Evolutionary conservation across 2,113 vertebrate species (phyloP), one percentile per base, ranked within the genome.

Genomic region (Hemiprocne comata): DNA sequence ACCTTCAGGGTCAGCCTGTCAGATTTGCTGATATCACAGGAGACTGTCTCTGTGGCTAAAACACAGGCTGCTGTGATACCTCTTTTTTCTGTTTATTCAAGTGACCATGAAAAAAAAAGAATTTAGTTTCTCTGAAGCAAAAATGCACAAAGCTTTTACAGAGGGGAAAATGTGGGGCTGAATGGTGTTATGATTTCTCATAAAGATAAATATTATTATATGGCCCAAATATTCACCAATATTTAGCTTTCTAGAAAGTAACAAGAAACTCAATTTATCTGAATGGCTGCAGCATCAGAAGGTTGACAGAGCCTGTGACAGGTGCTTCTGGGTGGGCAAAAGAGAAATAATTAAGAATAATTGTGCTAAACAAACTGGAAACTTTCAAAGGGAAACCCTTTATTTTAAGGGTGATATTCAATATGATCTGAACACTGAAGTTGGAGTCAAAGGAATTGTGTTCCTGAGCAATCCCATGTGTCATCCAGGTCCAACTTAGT

Each of bases 31-130:
- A 48, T 89, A 72, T 92, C 74, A 83, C 53, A 89, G 93, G 86
- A 96, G 90, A 92, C 86, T 89, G 89, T 83, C 80, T 96, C 91
- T 55, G 48, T 89, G 82, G 73, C 79, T 95, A 77, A 87, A 94
- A 85, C 12, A 64, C 64, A 85, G 67, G 38, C 67, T 93, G 77
- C 36, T 8, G 16, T 75, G 42, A 93, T 85, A 78, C 64, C 54
- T 69, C 73, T 77, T 86, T 72, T 87, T 85, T 64, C 53, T 94
- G 80, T 50, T 90, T 81, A 81, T 76, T 54, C 51, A 71, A 93
- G 75, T 89, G 81, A 89, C 71, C 42, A 46, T 40, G 40, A 76
- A 77, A 26, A 61, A 80, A 85, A 93, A 82, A 38, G 5, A 55
- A 81, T 83, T 81, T 79, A 48, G 17, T 88, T 89, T 67, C 69